Conservation (phyloP, 2,113 vertebrate genomes). For the Pandion haliaetus region DNA sequence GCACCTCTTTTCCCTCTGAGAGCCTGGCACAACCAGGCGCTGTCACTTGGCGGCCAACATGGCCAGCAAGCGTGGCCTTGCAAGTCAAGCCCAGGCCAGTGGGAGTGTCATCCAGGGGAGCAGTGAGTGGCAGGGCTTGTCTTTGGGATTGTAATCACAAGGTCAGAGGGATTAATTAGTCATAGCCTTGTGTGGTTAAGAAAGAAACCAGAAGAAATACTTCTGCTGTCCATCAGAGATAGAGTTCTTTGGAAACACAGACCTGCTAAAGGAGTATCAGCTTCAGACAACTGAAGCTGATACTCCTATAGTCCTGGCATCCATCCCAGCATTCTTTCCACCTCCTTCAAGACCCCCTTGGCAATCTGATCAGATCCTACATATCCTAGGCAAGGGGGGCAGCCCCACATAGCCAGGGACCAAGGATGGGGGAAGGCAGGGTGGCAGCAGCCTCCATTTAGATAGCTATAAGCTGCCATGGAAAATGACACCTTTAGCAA, state of each 20-base stretch:
- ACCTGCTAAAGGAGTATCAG: background rate
- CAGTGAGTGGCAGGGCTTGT: background rate
- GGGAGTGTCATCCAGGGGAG: background rate
- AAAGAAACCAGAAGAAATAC: background rate
- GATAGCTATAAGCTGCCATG: background rate
- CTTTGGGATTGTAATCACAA: background rate
- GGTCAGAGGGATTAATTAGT: background rate
- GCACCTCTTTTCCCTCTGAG: background rate
- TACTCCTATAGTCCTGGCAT: background rate
- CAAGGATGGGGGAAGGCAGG: background rate
- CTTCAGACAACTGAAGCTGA: background rate
- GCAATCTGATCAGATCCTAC: background rate
- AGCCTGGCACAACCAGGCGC: fast-evolving
- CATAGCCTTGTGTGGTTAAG: background rate
- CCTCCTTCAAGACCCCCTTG: background rate
- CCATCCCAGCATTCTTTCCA: background rate
- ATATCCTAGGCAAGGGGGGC: background rate
- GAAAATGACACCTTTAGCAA: background rate
- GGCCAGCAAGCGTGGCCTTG: background rate
- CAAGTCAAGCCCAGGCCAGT: background rate
- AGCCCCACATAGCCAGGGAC: background rate
- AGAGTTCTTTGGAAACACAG: background rate
- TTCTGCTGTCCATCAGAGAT: background rate
- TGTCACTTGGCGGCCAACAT: background rate
- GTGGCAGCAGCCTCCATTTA: background rate